Conservation (phyloP, 37 sponge, comb jelly and placozoan genomes). For the Corticium candelabrum region DNA sequence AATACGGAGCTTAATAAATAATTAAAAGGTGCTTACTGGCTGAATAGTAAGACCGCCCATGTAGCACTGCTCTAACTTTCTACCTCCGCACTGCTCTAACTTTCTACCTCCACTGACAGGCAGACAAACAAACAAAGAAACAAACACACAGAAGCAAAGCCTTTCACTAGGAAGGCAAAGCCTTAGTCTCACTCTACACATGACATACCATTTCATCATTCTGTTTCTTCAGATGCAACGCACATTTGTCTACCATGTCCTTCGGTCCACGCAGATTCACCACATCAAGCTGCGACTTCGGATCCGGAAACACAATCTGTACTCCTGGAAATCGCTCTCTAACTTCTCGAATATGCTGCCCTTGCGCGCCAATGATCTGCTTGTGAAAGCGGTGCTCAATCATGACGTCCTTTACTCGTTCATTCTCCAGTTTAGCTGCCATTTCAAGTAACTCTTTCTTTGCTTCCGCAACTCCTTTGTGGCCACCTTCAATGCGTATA, state of each 20-base stretch:
- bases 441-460: conserved; percentile 56
- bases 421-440: conserved; percentile 40
- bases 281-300: conserved; percentile 48
- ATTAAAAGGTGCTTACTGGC: too few species aligned
- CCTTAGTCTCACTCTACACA: too few species aligned
- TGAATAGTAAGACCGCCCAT: too few species aligned
- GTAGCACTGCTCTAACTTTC: too few species aligned
- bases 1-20: too few species aligned
- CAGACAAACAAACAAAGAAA: neutral
- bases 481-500: conserved; percentile 75
- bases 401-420: conserved; percentile 51
- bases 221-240: conserved; percentile 47
- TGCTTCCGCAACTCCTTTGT: conserved; percentile 63
- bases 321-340: conserved; percentile 45
- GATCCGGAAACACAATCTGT: conserved; percentile 43
- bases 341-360: conserved; percentile 65
- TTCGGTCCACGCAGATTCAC: conserved; percentile 76
- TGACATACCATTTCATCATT: conserved; percentile 55
- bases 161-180: too few species aligned
- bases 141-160: too few species aligned
- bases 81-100: too few species aligned
- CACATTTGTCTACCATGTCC: conserved; percentile 65
- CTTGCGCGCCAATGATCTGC: conserved; percentile 72
- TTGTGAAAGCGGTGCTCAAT: conserved; percentile 79
- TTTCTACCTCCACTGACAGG: too few species aligned